These are phyloP conservation scores for Nyctibius grandis DNA, from an alignment of 2,797 vertebrate genomes.

Conservation along the genomic window DNA sequence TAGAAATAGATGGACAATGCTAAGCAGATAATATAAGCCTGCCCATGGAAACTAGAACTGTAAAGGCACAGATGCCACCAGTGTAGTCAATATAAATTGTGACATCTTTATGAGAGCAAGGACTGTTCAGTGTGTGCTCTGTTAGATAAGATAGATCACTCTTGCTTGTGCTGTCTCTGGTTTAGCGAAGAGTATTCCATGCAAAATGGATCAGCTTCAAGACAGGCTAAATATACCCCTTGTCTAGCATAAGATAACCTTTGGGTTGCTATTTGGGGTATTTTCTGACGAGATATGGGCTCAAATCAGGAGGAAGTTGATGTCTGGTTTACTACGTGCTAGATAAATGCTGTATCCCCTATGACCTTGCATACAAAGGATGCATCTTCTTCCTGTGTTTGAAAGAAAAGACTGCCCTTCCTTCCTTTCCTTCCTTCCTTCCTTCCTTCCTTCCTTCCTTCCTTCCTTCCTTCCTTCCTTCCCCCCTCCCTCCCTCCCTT, in stretches of 20 bases:
- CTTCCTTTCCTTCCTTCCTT: not conserved
- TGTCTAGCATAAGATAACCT: not conserved
- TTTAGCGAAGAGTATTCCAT: not conserved
- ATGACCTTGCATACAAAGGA: not conserved
- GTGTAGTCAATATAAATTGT: not conserved
- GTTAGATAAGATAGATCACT: not conserved
- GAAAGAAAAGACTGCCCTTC: not conserved
- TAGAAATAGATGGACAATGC: not conserved
- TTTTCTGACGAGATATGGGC: not conserved
- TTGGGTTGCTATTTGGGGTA: not conserved
- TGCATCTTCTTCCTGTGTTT: not conserved
- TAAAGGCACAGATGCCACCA: not conserved
- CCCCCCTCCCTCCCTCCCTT: too few relatives aligned
- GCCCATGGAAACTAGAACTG: not conserved
- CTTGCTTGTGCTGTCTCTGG: not conserved
- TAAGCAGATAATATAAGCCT: not conserved
- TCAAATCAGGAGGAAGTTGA: not conserved
- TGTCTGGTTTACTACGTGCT: not conserved
- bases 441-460: too few relatives aligned
- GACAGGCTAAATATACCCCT: not conserved
- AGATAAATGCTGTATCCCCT: not conserved
- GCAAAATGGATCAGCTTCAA: not conserved
- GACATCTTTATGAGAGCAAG: not conserved
- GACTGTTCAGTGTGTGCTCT: not conserved
- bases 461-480: too few relatives aligned